Evolutionary conservation across 2,797 vertebrate genomes (phyloP).

Genomic region (Helostoma temminkii): DNA sequence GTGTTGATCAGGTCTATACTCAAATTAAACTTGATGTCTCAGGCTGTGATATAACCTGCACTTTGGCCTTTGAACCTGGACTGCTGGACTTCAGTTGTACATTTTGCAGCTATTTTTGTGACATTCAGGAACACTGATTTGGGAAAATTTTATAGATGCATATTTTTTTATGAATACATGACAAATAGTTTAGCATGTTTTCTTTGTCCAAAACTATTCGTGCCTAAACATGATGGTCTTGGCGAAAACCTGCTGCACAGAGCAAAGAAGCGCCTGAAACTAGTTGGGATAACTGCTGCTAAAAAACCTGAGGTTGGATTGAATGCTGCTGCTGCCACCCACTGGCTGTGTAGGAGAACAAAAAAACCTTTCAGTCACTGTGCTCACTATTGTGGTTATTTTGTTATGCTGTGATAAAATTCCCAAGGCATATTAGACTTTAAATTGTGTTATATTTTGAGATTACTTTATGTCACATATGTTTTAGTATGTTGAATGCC

Average conservation of each 20-base stretch:
- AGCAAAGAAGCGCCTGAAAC: slow-evolving; percentile 9
- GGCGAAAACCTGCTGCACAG: background rate
- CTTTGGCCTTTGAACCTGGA: slow-evolving; percentile 1
- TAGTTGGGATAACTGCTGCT: background rate
- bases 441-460: background rate
- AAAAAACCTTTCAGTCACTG: background rate
- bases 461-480: background rate
- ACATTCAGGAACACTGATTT: background rate
- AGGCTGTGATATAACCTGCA: background rate
- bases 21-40: slow-evolving; percentile 5
- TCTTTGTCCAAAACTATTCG: background rate
- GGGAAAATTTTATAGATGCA: background rate
- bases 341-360: slow-evolving; percentile 62
- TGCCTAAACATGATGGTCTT: background rate
- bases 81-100: background rate
- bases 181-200: background rate
- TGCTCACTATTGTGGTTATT: background rate
- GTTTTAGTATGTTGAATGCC: background rate
- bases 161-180: background rate
- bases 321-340: slow-evolving; percentile 75
- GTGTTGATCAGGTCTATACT: background rate
- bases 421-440: background rate
- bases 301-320: slow-evolving; percentile 12
- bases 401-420: background rate
- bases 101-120: background rate